Conservation (phyloP, 2,113 vertebrate species). For the Anser brachyrhynchus region DNA sequence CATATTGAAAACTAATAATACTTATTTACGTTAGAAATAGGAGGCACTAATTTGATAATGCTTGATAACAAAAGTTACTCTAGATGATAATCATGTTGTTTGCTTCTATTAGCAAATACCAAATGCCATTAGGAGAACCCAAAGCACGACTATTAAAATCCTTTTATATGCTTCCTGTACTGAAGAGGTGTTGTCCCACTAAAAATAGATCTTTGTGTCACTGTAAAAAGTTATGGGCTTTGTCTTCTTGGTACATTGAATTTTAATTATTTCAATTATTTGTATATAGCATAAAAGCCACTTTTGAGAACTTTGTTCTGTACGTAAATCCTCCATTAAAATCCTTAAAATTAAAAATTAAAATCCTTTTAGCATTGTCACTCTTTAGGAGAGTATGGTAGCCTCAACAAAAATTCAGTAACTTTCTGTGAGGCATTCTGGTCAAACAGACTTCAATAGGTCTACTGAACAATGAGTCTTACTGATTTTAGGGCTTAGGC, state of each 20-base stretch:
- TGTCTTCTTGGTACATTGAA: not conserved
- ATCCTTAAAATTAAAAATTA: not conserved
- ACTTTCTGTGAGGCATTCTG: not conserved
- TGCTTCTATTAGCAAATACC: constrained; percentile 3
- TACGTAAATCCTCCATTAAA: not conserved
- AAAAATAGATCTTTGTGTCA: not conserved
- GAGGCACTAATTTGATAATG: constrained; percentile 27
- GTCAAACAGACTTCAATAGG: not conserved
- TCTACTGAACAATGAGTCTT: not conserved
- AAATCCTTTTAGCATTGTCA: not conserved
- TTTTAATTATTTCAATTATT: not conserved
- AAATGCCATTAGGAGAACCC: not conserved
- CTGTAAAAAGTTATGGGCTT: not conserved
- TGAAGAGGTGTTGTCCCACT: not conserved
- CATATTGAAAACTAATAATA: constrained; percentile 30
- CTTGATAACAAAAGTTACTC: constrained; percentile 26
- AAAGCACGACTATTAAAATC: not conserved
- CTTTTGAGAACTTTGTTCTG: not conserved
- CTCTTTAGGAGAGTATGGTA: not conserved
- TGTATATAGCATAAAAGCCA: not conserved
- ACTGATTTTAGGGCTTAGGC: not conserved
- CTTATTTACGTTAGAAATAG: constrained; percentile 40
- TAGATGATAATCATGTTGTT: constrained; percentile 6
- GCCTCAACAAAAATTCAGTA: not conserved
- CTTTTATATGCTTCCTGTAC: not conserved